Evolutionary conservation across 2,797 vertebrate genomes (phyloP).

Genomic region (Chiropotes sagulatus): DNA sequence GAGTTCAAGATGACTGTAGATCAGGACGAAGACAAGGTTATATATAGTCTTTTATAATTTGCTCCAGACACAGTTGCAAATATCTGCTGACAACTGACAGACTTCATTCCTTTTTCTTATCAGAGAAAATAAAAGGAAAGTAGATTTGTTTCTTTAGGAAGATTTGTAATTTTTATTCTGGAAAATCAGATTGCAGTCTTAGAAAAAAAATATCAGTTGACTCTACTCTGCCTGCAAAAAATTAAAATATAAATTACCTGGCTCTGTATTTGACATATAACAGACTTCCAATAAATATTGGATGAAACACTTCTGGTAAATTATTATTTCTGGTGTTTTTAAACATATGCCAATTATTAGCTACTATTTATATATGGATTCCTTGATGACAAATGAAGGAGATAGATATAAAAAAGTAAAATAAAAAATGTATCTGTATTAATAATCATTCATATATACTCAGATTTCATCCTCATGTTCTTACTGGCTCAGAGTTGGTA

Average conservation of each 20-base stretch:
- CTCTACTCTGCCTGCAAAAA: neutral
- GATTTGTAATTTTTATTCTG: neutral
- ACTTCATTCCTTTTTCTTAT: neutral
- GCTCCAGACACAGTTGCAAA: neutral
- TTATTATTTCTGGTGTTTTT: slow-evolving; percentile 41
- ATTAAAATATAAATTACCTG: slow-evolving; percentile 26
- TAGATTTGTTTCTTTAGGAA: slow-evolving; percentile 26
- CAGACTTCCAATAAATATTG: neutral
- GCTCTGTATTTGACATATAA: slow-evolving; percentile 7
- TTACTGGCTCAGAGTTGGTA: neutral
- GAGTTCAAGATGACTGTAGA: neutral
- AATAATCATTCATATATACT: neutral
- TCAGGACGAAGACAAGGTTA: neutral
- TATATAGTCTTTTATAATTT: neutral
- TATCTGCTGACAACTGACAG: neutral
- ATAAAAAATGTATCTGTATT: neutral
- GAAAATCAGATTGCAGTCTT: neutral
- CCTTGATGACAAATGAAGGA: neutral
- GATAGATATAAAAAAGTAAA: neutral
- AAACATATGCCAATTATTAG: neutral
- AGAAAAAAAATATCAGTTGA: neutral
- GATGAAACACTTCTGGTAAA: slow-evolving; percentile 3
- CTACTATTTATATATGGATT: slow-evolving; percentile 12
- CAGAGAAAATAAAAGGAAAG: slow-evolving; percentile 38
- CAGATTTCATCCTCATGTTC: neutral